Percentiles rank a stretch among this genome's conserved stretches.
Evolutionary conservation across 2,113 vertebrate genomes (phyloP).

Genomic region (Cromileptes altivelis): DNA sequence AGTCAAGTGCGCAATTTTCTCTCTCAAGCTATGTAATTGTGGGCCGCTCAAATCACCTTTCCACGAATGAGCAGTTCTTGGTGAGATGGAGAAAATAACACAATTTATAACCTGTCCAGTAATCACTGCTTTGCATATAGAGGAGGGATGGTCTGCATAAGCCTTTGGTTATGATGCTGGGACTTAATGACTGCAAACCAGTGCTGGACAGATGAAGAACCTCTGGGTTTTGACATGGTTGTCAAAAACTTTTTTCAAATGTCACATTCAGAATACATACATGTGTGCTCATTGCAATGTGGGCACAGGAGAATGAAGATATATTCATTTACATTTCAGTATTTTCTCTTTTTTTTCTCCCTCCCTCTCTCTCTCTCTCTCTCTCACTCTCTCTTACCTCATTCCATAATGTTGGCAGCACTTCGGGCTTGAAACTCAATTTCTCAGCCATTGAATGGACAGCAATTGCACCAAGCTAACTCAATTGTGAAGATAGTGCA

Average conservation of each 20-base stretch:
- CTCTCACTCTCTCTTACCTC: slow-evolving; percentile 53
- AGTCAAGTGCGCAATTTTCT: slow-evolving; percentile 69
- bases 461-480: slow-evolving; percentile 84
- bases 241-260: slow-evolving; percentile 68
- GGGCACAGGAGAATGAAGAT: slow-evolving; percentile 63
- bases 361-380: background rate
- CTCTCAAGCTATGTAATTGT: slow-evolving; percentile 71
- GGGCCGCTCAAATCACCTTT: slow-evolving; percentile 71
- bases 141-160: slow-evolving; percentile 51
- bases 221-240: slow-evolving; percentile 55
- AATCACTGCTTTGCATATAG: slow-evolving; percentile 76
- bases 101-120: slow-evolving; percentile 73
- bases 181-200: slow-evolving; percentile 56
- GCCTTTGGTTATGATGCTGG: slow-evolving; percentile 57
- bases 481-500: slow-evolving; percentile 84
- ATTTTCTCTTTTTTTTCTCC: slow-evolving; percentile 14
- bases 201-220: slow-evolving; percentile 53
- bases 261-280: slow-evolving; percentile 67
- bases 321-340: slow-evolving; percentile 73
- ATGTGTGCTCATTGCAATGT: slow-evolving; percentile 53
- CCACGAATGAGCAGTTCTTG: slow-evolving; percentile 68
- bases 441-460: slow-evolving; percentile 86
- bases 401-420: slow-evolving; percentile 75
- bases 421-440: slow-evolving; percentile 87
- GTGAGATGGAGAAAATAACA: slow-evolving; percentile 75